Base-by-base conservation (phyloP, 2,113 vertebrate genomes). In the Lanius ludovicianus region DNA sequence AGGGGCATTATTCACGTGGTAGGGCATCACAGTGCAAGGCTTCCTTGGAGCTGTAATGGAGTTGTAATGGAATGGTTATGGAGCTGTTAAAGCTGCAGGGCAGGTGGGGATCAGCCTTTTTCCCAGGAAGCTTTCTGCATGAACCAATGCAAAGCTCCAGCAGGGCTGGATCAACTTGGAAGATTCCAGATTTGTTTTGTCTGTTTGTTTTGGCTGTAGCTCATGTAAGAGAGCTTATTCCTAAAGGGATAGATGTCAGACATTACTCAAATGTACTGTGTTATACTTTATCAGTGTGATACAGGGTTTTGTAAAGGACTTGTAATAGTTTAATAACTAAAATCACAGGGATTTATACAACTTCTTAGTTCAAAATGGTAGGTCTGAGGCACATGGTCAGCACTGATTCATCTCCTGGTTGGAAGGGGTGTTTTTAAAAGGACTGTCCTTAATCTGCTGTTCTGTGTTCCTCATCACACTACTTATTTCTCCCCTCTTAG, bases 401-500 rank as follows among this genome's bases (percentile, higher is more conserved):
- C 3, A 0, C 75, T 75, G 65, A 91, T 75, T 69, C 13, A 42
- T 49, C 37, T 76, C 64, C 46, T 69, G 12, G 8, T 63, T 78
- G 65, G 22, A 86, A 88, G 13, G 16, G 14, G 1, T 79, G 37
- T 75, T 93, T 88, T 19, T 78, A 49, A 64, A 76, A 92, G 46
- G 52, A 13, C 63, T 87, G 25, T 62, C 46, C 89, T 92, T 56
- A 46, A 15, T 50, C 69, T 89, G 22, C 55, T 71, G 20, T 79
- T 87, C n/a, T 33, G 21, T 64, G 52, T 93, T 81, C 52, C 91
- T 97, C 91, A 94, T 78, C 62, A 93, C 65, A 65, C 28, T 65
- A 28, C 50, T 68, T 73, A 25, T 81, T 97, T 96, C 77, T 96
- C 86, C 93, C 70, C 53, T 91, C 53, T 55, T 60, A 97, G 89